phyloP scores from a whole-genome alignment of 2,113 vertebrate genomes.

The Callospermophilus lateralis region DNA sequence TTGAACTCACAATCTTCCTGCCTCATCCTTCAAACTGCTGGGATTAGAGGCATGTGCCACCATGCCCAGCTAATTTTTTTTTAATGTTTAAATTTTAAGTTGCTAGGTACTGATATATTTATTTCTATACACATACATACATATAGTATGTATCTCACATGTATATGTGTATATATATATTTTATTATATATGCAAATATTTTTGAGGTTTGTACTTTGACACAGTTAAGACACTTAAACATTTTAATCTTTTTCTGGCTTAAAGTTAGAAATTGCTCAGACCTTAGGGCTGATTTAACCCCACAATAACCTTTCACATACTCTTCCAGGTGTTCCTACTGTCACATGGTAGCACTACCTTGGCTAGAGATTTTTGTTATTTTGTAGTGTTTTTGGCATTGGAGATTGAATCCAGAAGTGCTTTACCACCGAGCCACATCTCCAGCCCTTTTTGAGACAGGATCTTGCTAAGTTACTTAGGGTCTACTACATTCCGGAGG shows the following conservation, averaged over 20 bases:
- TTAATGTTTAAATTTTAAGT: constrained; percentile 23
- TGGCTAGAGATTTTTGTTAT: neutral
- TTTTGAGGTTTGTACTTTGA: neutral
- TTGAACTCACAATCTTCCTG: no score
- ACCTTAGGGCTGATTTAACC: neutral
- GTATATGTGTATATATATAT: neutral
- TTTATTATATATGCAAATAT: neutral
- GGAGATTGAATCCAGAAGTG: no score
- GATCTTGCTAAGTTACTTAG: no score
- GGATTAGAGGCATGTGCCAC: no score
- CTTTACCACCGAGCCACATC: no score
- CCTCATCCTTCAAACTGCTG: no score
- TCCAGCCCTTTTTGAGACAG: no score
- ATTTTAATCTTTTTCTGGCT: neutral
- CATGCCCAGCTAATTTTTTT: no score
- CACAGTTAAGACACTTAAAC: neutral
- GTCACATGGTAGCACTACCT: rapidly evolving
- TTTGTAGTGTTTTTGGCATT: no score
- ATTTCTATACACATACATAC: neutral
- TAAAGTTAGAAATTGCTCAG: neutral
- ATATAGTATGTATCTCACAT: neutral
- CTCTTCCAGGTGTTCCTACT: neutral
- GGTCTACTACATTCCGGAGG: no score
- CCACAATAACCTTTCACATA: no score
- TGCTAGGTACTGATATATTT: neutral